Evolutionary conservation across 1,140 invertebrate genomes (phyloP), one percentile per base, ranked within the genome.

Genomic region (Cydia pomonella): DNA sequence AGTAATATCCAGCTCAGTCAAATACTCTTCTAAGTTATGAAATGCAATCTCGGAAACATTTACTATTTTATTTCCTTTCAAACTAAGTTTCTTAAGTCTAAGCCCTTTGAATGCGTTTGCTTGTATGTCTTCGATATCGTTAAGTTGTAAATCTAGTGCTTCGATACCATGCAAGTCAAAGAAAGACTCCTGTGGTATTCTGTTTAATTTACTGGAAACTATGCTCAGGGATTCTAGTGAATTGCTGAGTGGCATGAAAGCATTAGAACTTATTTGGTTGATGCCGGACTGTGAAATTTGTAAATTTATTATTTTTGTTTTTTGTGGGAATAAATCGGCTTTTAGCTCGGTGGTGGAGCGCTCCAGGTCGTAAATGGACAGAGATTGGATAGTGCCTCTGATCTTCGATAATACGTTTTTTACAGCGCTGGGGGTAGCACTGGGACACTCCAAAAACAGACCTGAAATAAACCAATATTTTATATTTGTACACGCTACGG

Each of bases 281-380:
- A 98, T 91, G 74, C 95, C 95, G 29, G 97, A 97, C 83, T 98
- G 97, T 1, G 97, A 97, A 81, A 97, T 96, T 88, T 97, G 96
- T 73, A 98, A 93, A 90, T 97, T 96, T 69, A 95, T 94, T 83
- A 98, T 97, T 84, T 85, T 91, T 41, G 82, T 81, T 74, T 91
- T 96, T 23, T 89, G 79, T 69, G 96, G 96, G 86, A 98, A 97
- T 50, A 97, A 91, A 69, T 95, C 94, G 59, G 95, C 92, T 62
- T 95, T 95, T 62, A 98, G 93, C 75, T 95, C 94, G 13, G 95
- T 96, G 29, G 97, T 94, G 63, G 94, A 95, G 77, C 95, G 95
- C 90, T 98, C 97, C 76, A 98, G 93, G 86, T 97, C 97, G 92
- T 97, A 98, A 78, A 98, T 95, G 80, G 96, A 97, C 80, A 98